Evolutionary conservation across 2,888 invertebrate genomes (phyloP), one percentile per base, ranked within the genome.

Genomic region (Stratiomys singularior): DNA sequence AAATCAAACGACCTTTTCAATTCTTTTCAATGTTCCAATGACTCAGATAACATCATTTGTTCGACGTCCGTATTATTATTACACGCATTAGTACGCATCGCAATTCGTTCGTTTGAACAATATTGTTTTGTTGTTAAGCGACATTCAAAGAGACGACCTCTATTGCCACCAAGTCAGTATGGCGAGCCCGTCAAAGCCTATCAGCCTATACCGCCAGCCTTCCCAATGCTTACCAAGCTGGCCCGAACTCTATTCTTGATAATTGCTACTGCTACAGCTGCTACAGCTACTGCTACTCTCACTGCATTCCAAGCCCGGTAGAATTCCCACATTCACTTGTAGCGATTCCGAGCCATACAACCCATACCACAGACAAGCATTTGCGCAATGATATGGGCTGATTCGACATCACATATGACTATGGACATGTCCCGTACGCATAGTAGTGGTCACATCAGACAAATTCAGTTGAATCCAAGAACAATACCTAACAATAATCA

Each of bases 321-420:
- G 47, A 69, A 47, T 69, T 69, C 69, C 69, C 69, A 69, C 69
- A 69, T 69, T 69, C 69, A 69, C 69, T 69, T 69, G 69, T 69
- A 69, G 47, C 69, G 47, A 69, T 69, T 47, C 69, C 69, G 69
- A 69, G 69, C 46, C 69, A 69, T 69, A 37, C 69, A 30, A 3
- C 2, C 13, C 69, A 11, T 66, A 25, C 60, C 9, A 9, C 37
- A 37, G 37, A 5, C 37, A 37, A 64, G n/a, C 64, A 64, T 28
- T 69, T 47, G 25, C 69, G 28, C 30, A 64, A 30, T 64, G 30
- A 27, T 64, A 11, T 18, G 28, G 11, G 13, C 18, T 21, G 60
- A n/a, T 30, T 15, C 64, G 28, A 15, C 28, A 15, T 15, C 30
- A n/a, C n/a, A 64, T 60, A 64, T 64, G 13, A n/a, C n/a, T 15